Base-by-base conservation (phyloP, 2,797 vertebrate species). In the Rhadinocentrus ornatus region DNA sequence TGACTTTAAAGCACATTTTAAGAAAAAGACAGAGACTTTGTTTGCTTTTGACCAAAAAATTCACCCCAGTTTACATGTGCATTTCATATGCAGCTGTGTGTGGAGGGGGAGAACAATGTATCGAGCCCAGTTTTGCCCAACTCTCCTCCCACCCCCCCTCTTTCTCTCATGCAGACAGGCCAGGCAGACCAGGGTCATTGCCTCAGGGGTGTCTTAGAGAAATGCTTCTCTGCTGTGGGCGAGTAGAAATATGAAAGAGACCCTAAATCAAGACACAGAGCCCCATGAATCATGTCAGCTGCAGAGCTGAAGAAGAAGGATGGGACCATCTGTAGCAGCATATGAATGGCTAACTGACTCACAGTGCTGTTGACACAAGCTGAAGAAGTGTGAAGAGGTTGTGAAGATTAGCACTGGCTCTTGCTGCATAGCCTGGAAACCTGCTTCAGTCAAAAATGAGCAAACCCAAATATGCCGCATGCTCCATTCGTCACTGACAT, bases 271-370 rank as follows among this genome's bases (percentile, higher is more conserved):
- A 91, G 89, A 93, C 92, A 83, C 92, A 91, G 88, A 75, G 88
- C 78, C 89, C 88, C 91, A 91, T 94, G 91, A 94, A 94, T 95
- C 92, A 92, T 91, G 92, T 88, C 86, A 66, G 84, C 80, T n/a
- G 87, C 88, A 27, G 91, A 82, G 89, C 87, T 89, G 90, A 85
- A 73, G 88, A 90, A 89, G 86, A 92, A 82, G 70, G 86, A 93
- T 92, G 83, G 73, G 71, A 78, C 91, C 88, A 88, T 92, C 91
- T 93, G 90, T 73, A 81, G 88, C 87, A 86, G 89, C 87, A 90
- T 93, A 87, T 84, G 91, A 91, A 94, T 88, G 86, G 88, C 86
- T 81, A 92, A 93, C 86, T 88, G 82, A 89, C 81, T 73, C 85
- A 68, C 77, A 78, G 76, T 68, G 77, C 77, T 90, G 87, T 90